These are phyloP conservation scores for Patagioenas fasciata DNA, from an alignment of 2,113 vertebrate genomes.

Conservation along the genomic window DNA sequence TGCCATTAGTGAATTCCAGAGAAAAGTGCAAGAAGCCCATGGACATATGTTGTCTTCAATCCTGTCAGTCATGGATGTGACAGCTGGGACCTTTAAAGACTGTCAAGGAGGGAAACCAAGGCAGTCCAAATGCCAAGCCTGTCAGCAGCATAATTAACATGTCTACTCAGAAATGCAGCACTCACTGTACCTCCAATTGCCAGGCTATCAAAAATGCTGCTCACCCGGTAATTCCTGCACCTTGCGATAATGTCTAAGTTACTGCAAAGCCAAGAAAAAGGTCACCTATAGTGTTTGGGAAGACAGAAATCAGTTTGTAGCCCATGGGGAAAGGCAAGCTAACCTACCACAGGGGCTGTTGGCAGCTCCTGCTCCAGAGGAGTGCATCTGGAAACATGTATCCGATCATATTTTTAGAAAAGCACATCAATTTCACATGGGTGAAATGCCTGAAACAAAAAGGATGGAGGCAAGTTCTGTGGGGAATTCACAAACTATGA, in stretches of 20 bases:
- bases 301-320: background rate
- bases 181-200: background rate
- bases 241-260: background rate
- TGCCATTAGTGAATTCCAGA: background rate
- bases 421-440: background rate
- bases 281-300: background rate
- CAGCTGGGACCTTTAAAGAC: constrained; percentile 22
- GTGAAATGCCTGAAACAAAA: background rate
- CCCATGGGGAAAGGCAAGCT: background rate
- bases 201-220: background rate
- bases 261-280: background rate
- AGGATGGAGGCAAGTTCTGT: background rate
- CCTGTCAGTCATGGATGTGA: background rate
- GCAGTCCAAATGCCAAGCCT: constrained; percentile 14
- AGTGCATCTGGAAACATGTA: background rate
- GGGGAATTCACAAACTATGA: background rate
- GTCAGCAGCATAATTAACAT: constrained; percentile 25
- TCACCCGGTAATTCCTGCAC: background rate
- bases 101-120: background rate
- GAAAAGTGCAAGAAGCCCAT: background rate
- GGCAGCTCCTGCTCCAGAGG: background rate
- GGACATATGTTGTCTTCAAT: background rate
- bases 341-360: background rate
- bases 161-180: background rate
- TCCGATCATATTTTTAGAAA: background rate